Evolutionary conservation across 35 echinoderm and acorn worm genomes (phyloP).

Genomic region (Eucidaris tribuloides): DNA sequence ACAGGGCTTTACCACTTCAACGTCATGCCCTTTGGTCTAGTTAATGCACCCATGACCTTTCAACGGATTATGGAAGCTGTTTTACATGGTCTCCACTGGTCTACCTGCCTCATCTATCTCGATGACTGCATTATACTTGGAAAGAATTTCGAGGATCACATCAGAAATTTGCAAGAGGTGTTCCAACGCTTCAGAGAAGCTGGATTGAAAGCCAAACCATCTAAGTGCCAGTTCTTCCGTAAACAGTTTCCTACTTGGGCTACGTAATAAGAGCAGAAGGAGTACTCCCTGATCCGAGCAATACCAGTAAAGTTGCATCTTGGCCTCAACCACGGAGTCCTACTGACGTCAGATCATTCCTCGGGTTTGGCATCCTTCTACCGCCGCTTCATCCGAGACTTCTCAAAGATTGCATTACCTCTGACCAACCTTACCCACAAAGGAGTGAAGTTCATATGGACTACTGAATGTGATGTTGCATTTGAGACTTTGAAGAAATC

Average conservation of each 20-base stretch:
- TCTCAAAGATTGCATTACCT: conserved; percentile 19
- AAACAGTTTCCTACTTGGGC: not conserved
- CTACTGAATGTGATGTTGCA: conserved; percentile 6
- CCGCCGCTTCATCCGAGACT: conserved; percentile 9
- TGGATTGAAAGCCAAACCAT: conserved; percentile 11
- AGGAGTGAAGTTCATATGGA: conserved; percentile 2
- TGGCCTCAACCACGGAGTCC: not conserved
- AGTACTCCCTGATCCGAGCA: not conserved
- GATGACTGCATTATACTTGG: conserved; percentile 35
- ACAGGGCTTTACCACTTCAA: conserved; percentile 33
- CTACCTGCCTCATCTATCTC: conserved; percentile 22
- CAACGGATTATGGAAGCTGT: conserved; percentile 43
- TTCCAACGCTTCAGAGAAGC: not conserved
- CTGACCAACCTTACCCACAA: conserved; percentile 7
- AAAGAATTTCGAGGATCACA: conserved; percentile 18
- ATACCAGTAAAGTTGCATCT: not conserved
- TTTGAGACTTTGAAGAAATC: conserved; percentile 9
- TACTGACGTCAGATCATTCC: conserved; percentile 1
- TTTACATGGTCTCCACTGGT: conserved; percentile 37
- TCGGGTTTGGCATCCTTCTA: conserved; percentile 17
- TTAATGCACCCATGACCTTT: conserved; percentile 44
- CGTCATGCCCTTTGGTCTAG: conserved; percentile 33
- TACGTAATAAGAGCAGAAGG: not conserved
- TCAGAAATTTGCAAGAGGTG: not conserved
- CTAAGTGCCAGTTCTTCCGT: conserved; percentile 20